Evolutionary conservation across 2,113 vertebrate genomes (phyloP).

Genomic region (Pleuronectes platessa): DNA sequence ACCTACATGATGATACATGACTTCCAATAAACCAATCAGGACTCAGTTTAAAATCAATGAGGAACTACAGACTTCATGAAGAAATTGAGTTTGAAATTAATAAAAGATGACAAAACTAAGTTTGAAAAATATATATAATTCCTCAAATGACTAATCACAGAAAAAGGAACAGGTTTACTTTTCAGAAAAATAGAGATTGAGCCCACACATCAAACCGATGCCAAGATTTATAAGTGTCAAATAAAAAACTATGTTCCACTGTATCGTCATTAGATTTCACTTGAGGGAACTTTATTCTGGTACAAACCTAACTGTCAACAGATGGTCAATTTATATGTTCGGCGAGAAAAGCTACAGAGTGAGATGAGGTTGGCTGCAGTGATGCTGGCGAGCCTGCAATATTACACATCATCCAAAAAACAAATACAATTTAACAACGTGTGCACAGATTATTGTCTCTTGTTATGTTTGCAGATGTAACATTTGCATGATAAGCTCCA

Average conservation of each 20-base stretch:
- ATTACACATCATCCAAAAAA: background rate
- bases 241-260: background rate
- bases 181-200: background rate
- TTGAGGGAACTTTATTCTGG: constrained; percentile 21
- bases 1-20: background rate
- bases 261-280: background rate
- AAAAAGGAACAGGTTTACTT: background rate
- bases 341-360: background rate
- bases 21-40: background rate
- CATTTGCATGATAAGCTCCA: background rate
- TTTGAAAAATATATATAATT: background rate
- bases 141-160: background rate
- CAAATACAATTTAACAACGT: background rate
- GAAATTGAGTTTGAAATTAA: background rate
- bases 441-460: background rate
- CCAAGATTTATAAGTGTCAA: background rate
- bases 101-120: background rate
- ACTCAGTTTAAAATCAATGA: background rate
- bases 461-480: constrained; percentile 5
- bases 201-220: background rate
- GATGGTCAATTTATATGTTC: constrained; percentile 17
- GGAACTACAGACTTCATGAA: background rate
- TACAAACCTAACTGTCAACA: constrained; percentile 3
- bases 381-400: background rate
- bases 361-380: constrained; percentile 14